These are phyloP conservation scores for Acrocephalus scirpaceus DNA, from an alignment of 2,797 vertebrate species.

Conservation along the genomic window DNA sequence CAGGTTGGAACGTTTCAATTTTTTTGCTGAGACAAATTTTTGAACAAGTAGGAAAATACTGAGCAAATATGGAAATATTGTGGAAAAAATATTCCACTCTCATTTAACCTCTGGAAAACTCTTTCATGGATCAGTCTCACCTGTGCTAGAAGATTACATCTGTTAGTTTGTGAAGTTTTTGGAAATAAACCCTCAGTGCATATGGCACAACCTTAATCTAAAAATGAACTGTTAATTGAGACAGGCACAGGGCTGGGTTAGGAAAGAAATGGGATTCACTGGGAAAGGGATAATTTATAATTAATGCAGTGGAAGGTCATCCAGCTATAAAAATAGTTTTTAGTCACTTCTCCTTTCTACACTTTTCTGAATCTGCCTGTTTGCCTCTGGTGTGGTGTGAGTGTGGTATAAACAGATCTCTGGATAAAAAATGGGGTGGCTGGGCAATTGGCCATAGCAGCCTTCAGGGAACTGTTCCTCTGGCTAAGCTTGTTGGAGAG, in stretches of 20 bases:
- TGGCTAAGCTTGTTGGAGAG: not conserved
- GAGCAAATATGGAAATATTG: not conserved
- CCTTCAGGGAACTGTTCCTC: not conserved
- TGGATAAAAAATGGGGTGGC: not conserved
- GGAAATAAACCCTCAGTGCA: not conserved
- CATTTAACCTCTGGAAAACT: not conserved
- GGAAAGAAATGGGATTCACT: not conserved
- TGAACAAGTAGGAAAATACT: not conserved
- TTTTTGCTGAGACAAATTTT: not conserved
- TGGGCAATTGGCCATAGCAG: not conserved
- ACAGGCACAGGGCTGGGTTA: not conserved
- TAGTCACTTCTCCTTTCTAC: not conserved
- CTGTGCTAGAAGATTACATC: not conserved
- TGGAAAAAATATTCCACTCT: not conserved
- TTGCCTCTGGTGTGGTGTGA: not conserved
- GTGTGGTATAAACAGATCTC: not conserved
- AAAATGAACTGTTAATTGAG: not conserved
- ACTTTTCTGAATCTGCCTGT: not conserved
- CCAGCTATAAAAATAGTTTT: not conserved
- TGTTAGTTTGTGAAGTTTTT: not conserved
- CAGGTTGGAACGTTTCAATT: not conserved
- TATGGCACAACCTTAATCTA: not conserved
- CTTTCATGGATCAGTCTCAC: not conserved
- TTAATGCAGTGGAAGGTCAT: not conserved
- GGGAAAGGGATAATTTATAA: not conserved